Conservation (phyloP, 2,888 invertebrate genomes). For the Drosophila longiperda region DNA sequence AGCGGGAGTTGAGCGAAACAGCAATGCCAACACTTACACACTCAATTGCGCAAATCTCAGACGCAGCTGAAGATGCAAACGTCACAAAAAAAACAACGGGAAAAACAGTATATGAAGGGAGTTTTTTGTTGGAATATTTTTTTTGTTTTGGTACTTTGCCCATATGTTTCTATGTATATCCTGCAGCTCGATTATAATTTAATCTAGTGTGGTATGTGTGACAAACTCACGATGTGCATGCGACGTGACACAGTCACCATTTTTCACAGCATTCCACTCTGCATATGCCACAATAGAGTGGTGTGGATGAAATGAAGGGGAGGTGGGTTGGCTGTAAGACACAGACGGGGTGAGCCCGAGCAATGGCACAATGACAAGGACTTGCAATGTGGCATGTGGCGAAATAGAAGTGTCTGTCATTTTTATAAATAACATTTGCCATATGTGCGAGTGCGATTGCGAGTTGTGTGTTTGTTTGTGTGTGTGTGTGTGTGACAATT, state of each 20-base stretch:
- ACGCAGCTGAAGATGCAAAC: conserved; percentile 66
- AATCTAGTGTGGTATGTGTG: conserved; percentile 81
- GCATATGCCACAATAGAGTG: conserved; percentile 31
- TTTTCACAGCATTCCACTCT: conserved; percentile 73
- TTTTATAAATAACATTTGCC: conserved; percentile 77
- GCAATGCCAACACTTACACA: conserved; percentile 73
- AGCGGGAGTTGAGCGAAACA: conserved; percentile 14
- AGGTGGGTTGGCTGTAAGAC: not conserved
- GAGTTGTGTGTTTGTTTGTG: conserved; percentile 1
- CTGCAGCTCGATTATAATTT: conserved; percentile 77
- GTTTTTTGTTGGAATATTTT: not conserved
- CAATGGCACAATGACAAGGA: conserved; percentile 40
- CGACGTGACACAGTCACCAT: conserved; percentile 75
- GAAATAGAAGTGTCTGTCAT: conserved; percentile 80
- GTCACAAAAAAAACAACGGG: conserved; percentile 3
- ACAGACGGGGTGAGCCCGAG: not conserved
- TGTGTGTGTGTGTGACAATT: conserved; percentile 22
- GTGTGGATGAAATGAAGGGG: not conserved
- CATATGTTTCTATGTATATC: conserved; percentile 29
- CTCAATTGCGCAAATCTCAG: conserved; percentile 78
- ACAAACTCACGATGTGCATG: conserved; percentile 69
- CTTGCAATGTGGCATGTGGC: conserved; percentile 65
- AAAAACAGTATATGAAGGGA: not conserved
- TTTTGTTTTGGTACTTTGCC: conserved; percentile 31
- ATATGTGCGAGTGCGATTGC: conserved; percentile 17